phyloP scores from a whole-genome alignment of 2,113 vertebrate species.

The Anhinga anhinga region DNA sequence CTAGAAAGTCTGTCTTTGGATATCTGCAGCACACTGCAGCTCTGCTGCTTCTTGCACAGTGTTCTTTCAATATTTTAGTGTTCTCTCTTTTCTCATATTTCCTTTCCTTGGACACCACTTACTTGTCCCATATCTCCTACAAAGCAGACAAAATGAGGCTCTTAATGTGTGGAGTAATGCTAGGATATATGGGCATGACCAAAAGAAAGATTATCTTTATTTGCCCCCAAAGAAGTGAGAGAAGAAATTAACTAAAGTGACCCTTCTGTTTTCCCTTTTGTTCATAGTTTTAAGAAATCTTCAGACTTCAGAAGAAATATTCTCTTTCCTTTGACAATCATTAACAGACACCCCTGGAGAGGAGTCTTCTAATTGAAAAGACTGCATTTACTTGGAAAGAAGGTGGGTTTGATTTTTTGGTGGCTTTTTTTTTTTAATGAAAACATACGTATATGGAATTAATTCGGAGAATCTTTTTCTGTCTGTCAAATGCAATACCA shows the following conservation, averaged over 20 bases:
- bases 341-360: neutral
- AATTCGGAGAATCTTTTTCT: neutral
- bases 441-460: neutral
- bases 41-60: neutral
- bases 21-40: neutral
- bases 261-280: neutral
- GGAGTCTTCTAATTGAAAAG: neutral
- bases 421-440: fast-evolving
- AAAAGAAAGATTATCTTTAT: neutral
- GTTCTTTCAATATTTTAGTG: neutral
- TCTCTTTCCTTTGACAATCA: neutral
- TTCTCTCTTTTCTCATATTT: neutral
- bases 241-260: neutral
- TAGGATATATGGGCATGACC: neutral
- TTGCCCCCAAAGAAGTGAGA: neutral
- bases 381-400: neutral
- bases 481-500: neutral
- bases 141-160: neutral
- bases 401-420: neutral
- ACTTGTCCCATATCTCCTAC: neutral
- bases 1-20: neutral
- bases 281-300: neutral
- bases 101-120: neutral
- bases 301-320: neutral
- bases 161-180: neutral